Conservation (phyloP, 2,113 vertebrate species). For the Jaculus jaculus region DNA sequence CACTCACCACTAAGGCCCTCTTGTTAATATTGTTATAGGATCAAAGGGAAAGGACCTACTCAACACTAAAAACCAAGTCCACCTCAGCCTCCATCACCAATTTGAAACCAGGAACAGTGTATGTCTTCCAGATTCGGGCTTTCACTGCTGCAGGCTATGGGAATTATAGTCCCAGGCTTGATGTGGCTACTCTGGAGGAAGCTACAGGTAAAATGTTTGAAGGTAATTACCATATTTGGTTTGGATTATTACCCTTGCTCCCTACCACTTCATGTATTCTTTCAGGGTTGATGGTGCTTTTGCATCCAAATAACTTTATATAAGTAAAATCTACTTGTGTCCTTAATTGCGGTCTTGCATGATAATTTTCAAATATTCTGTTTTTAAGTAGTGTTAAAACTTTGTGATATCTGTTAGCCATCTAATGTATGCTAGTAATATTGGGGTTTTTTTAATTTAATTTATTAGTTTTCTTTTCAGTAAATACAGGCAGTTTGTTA, state of each 20-base stretch:
- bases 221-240: conserved; percentile 75
- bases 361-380: not conserved
- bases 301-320: conserved; percentile 17
- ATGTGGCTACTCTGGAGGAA: conserved; percentile 97
- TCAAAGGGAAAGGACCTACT: conserved; percentile 97
- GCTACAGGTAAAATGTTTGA: conserved; percentile 90
- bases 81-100: conserved; percentile 97
- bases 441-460: too few species aligned
- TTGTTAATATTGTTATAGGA: conserved; percentile 88
- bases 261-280: not conserved
- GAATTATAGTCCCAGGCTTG: conserved; percentile 94
- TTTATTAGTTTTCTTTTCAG: too few species aligned
- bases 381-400: not conserved
- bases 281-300: not conserved
- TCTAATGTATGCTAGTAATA: not conserved
- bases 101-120: conserved; percentile 96
- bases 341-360: not conserved
- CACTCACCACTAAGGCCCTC: conserved; percentile 75
- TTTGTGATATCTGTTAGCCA: not conserved
- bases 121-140: conserved; percentile 98
- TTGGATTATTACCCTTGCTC: conserved; percentile 67
- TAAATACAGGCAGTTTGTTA: too few species aligned
- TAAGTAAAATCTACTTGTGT: too few species aligned
- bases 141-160: conserved; percentile 98
- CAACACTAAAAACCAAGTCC: conserved; percentile 95